Percentiles rank a stretch among this genome's conserved stretches.
These are phyloP conservation scores for Meandrusa payeni DNA, from an alignment of 2,888 invertebrate species.

Conservation along the genomic window DNA sequence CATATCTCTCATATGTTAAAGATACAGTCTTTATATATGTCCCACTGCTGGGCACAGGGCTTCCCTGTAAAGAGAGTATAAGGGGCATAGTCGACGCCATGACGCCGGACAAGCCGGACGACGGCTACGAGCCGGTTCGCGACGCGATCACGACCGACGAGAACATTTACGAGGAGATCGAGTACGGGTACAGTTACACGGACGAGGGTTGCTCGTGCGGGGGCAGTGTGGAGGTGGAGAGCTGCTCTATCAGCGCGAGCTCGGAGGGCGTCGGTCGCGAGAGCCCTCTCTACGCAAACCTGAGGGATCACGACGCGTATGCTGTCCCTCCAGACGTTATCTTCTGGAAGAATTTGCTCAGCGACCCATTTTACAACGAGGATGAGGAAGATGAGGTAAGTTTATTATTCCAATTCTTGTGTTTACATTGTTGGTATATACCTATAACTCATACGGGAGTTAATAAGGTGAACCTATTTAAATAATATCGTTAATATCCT, in stretches of 20 bases:
- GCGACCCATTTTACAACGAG: conserved; percentile 74
- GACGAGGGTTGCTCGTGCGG: conserved; percentile 72
- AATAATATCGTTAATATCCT: too few species aligned
- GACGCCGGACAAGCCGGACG: conserved; percentile 72
- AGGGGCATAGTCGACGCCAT: conserved; percentile 62
- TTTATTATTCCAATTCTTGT: too few species aligned
- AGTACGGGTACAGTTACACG: conserved; percentile 61
- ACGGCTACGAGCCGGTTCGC: conserved; percentile 71
- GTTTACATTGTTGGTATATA: background rate
- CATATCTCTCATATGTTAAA: too few species aligned
- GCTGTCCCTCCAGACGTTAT: conserved; percentile 75
- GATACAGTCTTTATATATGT: too few species aligned
- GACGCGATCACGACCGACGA: conserved; percentile 69
- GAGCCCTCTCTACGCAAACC: conserved; percentile 70
- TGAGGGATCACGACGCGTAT: conserved; percentile 71
- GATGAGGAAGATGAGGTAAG: conserved; percentile 80
- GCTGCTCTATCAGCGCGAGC: conserved; percentile 69
- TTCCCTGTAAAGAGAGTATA: too few species aligned
- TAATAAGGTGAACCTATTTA: too few species aligned
- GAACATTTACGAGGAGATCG: conserved; percentile 75
- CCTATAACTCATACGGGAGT: too few species aligned
- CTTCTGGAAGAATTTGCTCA: conserved; percentile 74
- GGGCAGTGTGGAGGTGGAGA: conserved; percentile 73
- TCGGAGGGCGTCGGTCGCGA: conserved; percentile 65
- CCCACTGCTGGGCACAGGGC: too few species aligned